Evolutionary conservation across 2,888 invertebrate species (phyloP).

Genomic region (Cremastinae sp.): DNA sequence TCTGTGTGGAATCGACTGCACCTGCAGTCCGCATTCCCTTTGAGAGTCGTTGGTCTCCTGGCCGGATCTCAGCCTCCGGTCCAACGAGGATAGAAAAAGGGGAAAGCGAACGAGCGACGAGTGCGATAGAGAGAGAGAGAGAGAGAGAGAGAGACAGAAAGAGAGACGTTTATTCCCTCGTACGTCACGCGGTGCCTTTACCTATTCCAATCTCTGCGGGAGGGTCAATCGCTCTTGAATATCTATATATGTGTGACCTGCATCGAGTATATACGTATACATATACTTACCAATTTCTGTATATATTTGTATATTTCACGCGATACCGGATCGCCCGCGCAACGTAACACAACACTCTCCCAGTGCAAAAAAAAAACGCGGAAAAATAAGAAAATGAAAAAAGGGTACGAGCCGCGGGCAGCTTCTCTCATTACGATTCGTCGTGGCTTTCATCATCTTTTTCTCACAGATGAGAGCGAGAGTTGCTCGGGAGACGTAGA

Average conservation of each 20-base stretch:
- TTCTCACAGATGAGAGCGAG: slow-evolving; percentile 32
- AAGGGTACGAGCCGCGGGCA: slow-evolving; percentile 62
- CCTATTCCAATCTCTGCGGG: slow-evolving; percentile 64
- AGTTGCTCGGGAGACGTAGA: slow-evolving; percentile 18
- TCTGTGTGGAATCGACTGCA: slow-evolving; percentile 43
- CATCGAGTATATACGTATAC: neutral
- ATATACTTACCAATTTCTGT: neutral
- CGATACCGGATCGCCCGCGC: slow-evolving; percentile 64
- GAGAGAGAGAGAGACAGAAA: slow-evolving; percentile 15
- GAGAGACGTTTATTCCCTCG: slow-evolving; percentile 29
- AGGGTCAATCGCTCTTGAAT: slow-evolving; percentile 68
- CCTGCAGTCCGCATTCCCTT: slow-evolving; percentile 58
- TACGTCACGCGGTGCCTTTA: slow-evolving; percentile 58
- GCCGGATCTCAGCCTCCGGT: slow-evolving; percentile 50
- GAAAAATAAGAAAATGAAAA: slow-evolving; percentile 31
- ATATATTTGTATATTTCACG: slow-evolving; percentile 17
- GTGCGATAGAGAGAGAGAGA: slow-evolving; percentile 13
- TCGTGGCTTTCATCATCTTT: slow-evolving; percentile 71
- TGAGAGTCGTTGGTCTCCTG: slow-evolving; percentile 49
- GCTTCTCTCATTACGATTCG: slow-evolving; percentile 75
- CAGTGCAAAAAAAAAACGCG: slow-evolving; percentile 28
- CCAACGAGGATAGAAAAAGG: slow-evolving; percentile 18
- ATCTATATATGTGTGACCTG: neutral
- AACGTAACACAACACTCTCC: slow-evolving; percentile 67
- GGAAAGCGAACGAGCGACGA: slow-evolving; percentile 3